Base-by-base conservation (phyloP, 2,888 invertebrate genomes). In the Eulithis prunata region DNA sequence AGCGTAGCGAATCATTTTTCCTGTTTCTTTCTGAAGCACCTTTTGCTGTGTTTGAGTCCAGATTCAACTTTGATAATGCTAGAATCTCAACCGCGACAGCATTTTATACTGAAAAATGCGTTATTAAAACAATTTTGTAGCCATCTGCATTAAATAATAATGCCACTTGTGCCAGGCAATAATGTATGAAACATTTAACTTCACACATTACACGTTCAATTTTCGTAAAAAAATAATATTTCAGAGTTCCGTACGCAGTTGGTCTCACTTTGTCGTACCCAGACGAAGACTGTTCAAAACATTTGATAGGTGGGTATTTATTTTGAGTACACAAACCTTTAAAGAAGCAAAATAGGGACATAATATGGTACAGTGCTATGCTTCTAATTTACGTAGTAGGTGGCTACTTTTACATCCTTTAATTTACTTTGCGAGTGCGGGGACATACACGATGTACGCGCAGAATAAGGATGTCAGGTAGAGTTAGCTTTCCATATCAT, bases 1-100 rank as follows among this genome's bases (percentile, higher is more conserved):
- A 58, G 47, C 45, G 56, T 62, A 67, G 6, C 58, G 61, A 55
- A 72, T 5, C 72, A 72, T 68, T 65, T 52, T 10, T 45, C 28
- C 8, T n/a, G 38, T 13, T 59, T 43, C 21, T 21, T 61, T 46
- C 6, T 28, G 12, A 11, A 56, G 41, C 12, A 14, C 13, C 10
- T 46, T 36, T 38, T 38, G 2, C 14, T 38, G 21, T 61, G 13
- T 12, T 53, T 51, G 32, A 45, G n/a, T 56, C 46, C 36, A 52
- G 45, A 21, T 45, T 59, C 55, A 45, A 43, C 45, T 21, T 21
- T 21, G 14, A 43, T 51, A 54, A 36, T 64, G 56, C 38, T 10
- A 14, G 28, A 47, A 51, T 4, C 4, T 21, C 2, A 12, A 45
- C 8, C 1, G 36, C n/a, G 59, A 10, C 32, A 14, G 51, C 56